These are phyloP conservation scores for Xylota segnis DNA, from an alignment of 2,888 invertebrate species.

Conservation along the genomic window DNA sequence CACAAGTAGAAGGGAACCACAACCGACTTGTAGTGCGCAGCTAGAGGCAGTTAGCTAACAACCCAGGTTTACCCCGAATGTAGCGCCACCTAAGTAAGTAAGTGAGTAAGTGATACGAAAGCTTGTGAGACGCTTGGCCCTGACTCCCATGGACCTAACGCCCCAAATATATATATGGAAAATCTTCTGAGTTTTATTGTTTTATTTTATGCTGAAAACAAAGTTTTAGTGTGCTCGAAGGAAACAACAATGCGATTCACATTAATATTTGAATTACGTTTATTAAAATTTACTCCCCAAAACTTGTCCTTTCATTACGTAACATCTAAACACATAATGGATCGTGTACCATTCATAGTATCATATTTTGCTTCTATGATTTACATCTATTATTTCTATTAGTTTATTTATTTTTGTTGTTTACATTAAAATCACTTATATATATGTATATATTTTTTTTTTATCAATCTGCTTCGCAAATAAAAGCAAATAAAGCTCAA, in stretches of 20 bases:
- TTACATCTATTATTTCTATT: conserved; percentile 51
- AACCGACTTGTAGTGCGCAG: no score
- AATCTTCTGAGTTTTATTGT: no score
- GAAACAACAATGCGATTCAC: conserved; percentile 28
- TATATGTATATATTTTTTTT: conserved; percentile 4
- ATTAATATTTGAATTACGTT: conserved; percentile 68
- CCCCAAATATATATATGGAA: no score
- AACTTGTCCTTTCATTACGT: conserved; percentile 18
- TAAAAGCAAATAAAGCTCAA: conserved; percentile 61
- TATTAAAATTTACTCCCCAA: conserved; percentile 53
- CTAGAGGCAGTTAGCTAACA: no score
- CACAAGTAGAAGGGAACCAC: no score
- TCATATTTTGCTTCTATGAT: conserved; percentile 28
- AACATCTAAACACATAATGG: conserved; percentile 50
- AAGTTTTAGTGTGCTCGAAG: neutral
- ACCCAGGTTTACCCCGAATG: no score
- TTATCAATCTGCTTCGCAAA: conserved; percentile 65
- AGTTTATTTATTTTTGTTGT: conserved; percentile 9
- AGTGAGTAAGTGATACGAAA: no score
- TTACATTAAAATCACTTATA: conserved; percentile 48
- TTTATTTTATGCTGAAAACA: no score
- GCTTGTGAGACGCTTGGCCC: no score
- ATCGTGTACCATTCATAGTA: conserved; percentile 18
- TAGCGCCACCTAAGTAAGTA: no score
- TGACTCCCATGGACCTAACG: no score